Percentiles rank a stretch among this genome's conserved stretches.
Conservation (phyloP, 2,113 vertebrate species). For the Anser cygnoides region DNA sequence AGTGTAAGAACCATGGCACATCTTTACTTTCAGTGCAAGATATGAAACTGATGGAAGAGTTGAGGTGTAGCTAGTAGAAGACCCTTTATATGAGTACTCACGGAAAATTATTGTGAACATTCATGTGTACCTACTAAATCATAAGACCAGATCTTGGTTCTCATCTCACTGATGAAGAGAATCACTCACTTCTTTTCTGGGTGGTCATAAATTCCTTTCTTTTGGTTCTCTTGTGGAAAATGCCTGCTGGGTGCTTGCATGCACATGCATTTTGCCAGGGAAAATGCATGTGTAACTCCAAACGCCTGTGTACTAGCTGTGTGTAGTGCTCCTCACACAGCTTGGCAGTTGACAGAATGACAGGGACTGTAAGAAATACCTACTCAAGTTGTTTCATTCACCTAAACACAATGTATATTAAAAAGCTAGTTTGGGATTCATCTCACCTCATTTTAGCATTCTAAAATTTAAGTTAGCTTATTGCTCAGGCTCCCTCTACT, state of each 20-base stretch:
- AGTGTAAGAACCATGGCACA: background rate
- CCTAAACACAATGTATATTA: background rate
- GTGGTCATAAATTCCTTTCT: background rate
- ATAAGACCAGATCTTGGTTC: background rate
- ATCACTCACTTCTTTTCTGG: background rate
- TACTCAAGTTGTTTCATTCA: background rate
- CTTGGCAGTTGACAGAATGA: background rate
- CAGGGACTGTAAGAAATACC: background rate
- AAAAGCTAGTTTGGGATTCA: background rate
- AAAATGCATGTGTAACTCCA: background rate
- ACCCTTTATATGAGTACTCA: background rate
- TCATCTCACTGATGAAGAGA: background rate
- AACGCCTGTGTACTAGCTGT: rapidly evolving
- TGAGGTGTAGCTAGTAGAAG: background rate
- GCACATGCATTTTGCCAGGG: background rate
- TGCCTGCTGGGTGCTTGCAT: background rate
- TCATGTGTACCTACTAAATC: background rate
- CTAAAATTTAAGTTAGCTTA: background rate
- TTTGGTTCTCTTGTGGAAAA: background rate
- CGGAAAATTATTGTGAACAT: background rate
- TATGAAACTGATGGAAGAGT: background rate
- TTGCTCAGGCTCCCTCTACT: background rate
- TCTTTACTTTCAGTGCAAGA: background rate
- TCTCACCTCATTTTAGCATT: background rate
- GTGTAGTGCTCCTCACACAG: background rate